Evolutionary conservation across 2,797 vertebrate genomes (phyloP).

Genomic region (Antennarius maculatus): DNA sequence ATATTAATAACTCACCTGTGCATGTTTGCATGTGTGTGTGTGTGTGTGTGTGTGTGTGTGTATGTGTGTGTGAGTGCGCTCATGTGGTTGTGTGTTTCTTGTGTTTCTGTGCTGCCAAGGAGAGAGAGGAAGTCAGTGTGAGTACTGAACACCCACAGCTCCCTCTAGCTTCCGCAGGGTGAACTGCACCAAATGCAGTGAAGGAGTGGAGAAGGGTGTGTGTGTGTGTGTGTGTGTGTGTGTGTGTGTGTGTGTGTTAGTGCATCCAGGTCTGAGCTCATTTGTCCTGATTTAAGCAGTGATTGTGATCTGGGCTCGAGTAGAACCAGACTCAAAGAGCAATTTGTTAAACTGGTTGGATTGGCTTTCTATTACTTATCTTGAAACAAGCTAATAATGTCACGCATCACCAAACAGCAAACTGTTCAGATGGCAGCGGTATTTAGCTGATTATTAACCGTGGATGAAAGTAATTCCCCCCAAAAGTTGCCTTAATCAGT

Average conservation of each 20-base stretch:
- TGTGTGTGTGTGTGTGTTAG: slow-evolving; percentile 8
- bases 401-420: slow-evolving; percentile 23
- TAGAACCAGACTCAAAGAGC: slow-evolving; percentile 12
- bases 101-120: slow-evolving; percentile 30
- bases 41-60: slow-evolving; percentile 2
- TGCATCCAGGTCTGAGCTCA: slow-evolving; percentile 42
- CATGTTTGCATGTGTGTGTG: slow-evolving; percentile 28
- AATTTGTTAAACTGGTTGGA: slow-evolving; percentile 33
- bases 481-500: neutral
- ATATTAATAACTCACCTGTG: slow-evolving; percentile 75
- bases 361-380: slow-evolving; percentile 22
- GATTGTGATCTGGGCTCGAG: slow-evolving; percentile 31
- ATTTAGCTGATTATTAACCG: neutral
- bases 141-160: slow-evolving; percentile 71
- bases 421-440: slow-evolving; percentile 18
- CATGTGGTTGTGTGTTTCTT: slow-evolving; percentile 3
- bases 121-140: slow-evolving; percentile 9
- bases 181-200: slow-evolving; percentile 51
- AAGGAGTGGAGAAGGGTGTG: neutral
- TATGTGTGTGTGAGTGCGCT: slow-evolving; percentile 4
- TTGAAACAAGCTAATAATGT: slow-evolving; percentile 32
- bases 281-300: slow-evolving; percentile 65
- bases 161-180: slow-evolving; percentile 68
- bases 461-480: slow-evolving; percentile 7
- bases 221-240: neutral